phyloP scores from a whole-genome alignment of 2,113 vertebrate genomes.

The Numida meleagris region DNA sequence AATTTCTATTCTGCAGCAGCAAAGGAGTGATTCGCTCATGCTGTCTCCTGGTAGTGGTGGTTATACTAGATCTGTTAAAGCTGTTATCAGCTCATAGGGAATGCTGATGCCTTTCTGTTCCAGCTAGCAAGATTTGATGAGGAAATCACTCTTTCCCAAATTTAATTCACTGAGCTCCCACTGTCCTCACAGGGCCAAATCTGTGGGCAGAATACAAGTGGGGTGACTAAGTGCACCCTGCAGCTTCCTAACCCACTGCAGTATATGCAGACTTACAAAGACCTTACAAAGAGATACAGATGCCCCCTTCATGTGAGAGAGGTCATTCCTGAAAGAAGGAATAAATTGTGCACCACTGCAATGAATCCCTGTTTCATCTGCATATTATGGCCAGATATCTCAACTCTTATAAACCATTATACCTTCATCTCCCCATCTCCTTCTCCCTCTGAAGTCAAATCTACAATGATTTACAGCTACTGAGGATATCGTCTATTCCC shows the following conservation, averaged over 20 bases:
- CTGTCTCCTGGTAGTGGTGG: not conserved
- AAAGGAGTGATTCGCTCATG: not conserved
- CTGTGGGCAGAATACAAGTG: not conserved
- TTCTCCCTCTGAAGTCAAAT: conserved; percentile 9
- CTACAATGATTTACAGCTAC: conserved; percentile 14
- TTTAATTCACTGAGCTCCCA: not conserved
- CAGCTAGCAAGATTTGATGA: not conserved
- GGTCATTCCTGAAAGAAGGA: not conserved
- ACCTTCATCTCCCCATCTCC: not conserved
- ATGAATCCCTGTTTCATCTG: not conserved
- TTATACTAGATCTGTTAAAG: conserved; percentile 13
- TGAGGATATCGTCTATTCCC: conserved; percentile 8
- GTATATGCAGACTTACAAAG: not conserved
- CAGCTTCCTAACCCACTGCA: not conserved
- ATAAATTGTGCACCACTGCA: not conserved
- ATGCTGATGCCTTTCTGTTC: conserved; percentile 16
- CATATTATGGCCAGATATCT: not conserved
- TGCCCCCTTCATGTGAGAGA: not conserved
- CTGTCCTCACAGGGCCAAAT: not conserved
- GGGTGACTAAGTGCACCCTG: not conserved
- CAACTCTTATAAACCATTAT: not conserved
- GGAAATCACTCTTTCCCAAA: not conserved
- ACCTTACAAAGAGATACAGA: not conserved
- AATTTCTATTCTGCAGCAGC: conserved; percentile 19
- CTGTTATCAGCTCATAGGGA: not conserved